These are phyloP conservation scores for Furcifer pardalis DNA, from an alignment of 2,797 vertebrate species.

Conservation along the genomic window DNA sequence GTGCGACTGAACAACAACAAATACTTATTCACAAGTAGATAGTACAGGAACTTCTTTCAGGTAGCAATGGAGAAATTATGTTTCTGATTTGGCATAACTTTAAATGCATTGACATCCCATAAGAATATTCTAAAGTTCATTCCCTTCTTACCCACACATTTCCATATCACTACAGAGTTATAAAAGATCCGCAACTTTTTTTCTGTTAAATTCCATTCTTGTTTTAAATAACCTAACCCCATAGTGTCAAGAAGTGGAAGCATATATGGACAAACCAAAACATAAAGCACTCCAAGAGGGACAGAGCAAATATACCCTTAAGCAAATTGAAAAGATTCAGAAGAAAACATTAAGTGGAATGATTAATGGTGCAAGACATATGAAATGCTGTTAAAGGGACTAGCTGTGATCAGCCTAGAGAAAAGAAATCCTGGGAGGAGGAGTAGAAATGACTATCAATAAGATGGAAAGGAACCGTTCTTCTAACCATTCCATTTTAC, in stretches of 20 bases:
- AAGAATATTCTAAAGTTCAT: neutral
- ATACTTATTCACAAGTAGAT: neutral
- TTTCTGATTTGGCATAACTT: neutral
- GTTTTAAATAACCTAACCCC: neutral
- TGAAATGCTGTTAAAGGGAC: neutral
- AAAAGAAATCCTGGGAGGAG: constrained; percentile 1
- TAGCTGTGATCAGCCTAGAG: constrained; percentile 17
- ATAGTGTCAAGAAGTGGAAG: neutral
- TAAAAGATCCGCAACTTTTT: neutral
- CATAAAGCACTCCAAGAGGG: neutral
- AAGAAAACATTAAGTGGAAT: constrained; percentile 22
- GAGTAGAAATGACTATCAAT: neutral
- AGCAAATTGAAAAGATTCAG: constrained; percentile 16
- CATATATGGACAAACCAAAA: neutral
- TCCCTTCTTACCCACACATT: neutral
- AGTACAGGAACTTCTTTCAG: neutral
- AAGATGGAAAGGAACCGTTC: neutral
- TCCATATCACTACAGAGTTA: neutral
- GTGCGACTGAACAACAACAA: too few species aligned
- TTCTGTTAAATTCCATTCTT: neutral
- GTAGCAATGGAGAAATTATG: neutral
- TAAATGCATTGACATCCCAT: neutral
- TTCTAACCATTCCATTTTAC: neutral
- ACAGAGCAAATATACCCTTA: neutral
- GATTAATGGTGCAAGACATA: constrained; percentile 22